Evolutionary conservation across 2,113 vertebrate genomes (phyloP).

Genomic region (Serilophus lunatus): DNA sequence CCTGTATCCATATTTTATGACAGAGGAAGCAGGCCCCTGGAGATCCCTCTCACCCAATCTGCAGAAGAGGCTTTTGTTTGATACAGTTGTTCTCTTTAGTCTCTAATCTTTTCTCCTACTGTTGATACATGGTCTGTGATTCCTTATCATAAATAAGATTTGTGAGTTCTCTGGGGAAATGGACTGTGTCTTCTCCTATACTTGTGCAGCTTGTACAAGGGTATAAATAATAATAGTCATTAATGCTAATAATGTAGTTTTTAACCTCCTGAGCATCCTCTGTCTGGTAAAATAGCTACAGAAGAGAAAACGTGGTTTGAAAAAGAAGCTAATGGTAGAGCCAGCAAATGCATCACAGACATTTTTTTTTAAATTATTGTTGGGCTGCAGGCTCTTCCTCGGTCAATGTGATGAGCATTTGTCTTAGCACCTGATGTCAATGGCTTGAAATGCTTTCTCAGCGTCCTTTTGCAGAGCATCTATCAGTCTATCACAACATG

Average conservation of each 20-base stretch:
- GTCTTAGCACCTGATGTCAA: neutral
- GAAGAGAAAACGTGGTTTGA: neutral
- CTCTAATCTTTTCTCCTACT: neutral
- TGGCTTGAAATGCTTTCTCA: neutral
- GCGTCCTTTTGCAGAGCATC: neutral
- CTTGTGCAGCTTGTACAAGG: neutral
- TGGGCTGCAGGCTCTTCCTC: neutral
- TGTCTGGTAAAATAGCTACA: neutral
- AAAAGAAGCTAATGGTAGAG: neutral
- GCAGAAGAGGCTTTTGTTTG: neutral
- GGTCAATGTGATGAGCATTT: neutral
- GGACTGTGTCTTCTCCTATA: neutral
- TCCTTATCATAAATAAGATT: constrained; percentile 36
- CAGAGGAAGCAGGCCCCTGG: neutral
- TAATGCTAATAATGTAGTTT: constrained; percentile 43
- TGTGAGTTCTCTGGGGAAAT: constrained; percentile 1
- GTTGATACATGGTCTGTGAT: neutral
- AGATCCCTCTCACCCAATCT: neutral
- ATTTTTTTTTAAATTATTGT: neutral
- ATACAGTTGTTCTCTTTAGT: neutral
- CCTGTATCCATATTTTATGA: neutral
- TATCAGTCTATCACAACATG: neutral
- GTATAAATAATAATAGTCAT: constrained; percentile 58
- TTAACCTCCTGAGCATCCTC: constrained; percentile 42
- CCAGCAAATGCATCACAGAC: neutral